Conservation (phyloP, 2,113 vertebrate genomes). For the Lepidothrix coronata region DNA sequence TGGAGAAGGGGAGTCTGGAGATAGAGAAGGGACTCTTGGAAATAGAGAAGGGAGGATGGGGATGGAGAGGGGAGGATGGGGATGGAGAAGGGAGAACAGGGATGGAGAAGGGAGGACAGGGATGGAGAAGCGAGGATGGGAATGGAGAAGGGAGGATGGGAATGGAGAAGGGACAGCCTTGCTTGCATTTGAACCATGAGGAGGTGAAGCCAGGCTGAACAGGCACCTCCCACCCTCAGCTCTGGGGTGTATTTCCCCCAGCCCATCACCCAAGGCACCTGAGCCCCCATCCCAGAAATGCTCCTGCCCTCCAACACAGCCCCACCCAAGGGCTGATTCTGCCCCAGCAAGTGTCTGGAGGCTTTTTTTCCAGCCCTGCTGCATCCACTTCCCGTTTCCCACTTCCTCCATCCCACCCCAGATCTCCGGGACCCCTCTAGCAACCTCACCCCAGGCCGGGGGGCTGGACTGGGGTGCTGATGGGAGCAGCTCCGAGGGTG, state of each 20-base stretch:
- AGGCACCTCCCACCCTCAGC: not conserved
- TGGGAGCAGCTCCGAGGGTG: not conserved
- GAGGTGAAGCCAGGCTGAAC: not conserved
- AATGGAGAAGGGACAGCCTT: not conserved
- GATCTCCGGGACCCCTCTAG: rapidly evolving
- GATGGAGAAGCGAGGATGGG: not conserved
- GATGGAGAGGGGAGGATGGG: not conserved
- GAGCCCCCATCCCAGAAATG: not conserved
- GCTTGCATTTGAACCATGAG: not conserved
- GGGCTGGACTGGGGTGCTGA: not conserved
- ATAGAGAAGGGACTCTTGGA: too few species aligned
- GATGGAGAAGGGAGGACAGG: not conserved
- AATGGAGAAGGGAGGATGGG: rapidly evolving
- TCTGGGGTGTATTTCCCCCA: rapidly evolving
- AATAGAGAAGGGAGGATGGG: too few species aligned
- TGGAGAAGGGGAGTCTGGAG: rapidly evolving
- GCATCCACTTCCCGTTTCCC: not conserved
- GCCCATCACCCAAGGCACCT: rapidly evolving
- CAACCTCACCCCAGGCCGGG: not conserved
- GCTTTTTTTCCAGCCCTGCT: not conserved
- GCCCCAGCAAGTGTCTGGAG: not conserved
- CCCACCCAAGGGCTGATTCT: not conserved
- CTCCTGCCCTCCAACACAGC: not conserved
- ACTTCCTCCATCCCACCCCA: not conserved
- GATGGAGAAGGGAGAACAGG: not conserved